Conservation (phyloP, 1,140 invertebrate genomes). For the Drosophila persimilis region DNA sequence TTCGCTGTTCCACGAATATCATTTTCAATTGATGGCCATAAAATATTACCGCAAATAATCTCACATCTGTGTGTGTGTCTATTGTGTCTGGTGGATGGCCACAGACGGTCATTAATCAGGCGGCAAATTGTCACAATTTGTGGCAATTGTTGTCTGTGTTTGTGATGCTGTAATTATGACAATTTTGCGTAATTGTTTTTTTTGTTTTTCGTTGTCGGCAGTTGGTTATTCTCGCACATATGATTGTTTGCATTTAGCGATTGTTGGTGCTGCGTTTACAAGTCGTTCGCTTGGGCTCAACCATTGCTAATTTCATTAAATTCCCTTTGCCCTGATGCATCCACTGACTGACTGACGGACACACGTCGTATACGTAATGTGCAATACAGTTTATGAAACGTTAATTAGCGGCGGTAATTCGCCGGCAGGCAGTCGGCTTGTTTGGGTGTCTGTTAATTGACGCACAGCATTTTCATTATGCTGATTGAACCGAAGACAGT, state of each 20-base stretch:
- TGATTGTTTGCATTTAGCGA: conserved; percentile 51
- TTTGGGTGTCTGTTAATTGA: conserved; percentile 62
- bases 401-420: conserved; percentile 77
- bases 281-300: conserved; percentile 55
- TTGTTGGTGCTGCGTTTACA: conserved; percentile 29
- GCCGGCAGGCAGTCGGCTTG: conserved; percentile 6
- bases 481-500: conserved; percentile 52
- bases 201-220: neutral
- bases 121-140: conserved; percentile 59
- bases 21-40: conserved; percentile 29
- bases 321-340: conserved; percentile 47
- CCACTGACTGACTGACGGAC: conserved; percentile 12
- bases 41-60: conserved; percentile 48
- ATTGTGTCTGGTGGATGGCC: conserved; percentile 37
- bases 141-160: conserved; percentile 30
- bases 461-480: conserved; percentile 63
- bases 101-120: conserved; percentile 62
- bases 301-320: conserved; percentile 78
- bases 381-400: conserved; percentile 70
- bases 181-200: conserved; percentile 57
- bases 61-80: conserved; percentile 33
- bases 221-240: conserved; percentile 1
- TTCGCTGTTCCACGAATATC: conserved; percentile 30
- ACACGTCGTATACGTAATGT: conserved; percentile 71
- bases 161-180: conserved; percentile 55